These are phyloP conservation scores for Linnaemya vulpina DNA, from an alignment of 2,888 invertebrate species.

Conservation along the genomic window DNA sequence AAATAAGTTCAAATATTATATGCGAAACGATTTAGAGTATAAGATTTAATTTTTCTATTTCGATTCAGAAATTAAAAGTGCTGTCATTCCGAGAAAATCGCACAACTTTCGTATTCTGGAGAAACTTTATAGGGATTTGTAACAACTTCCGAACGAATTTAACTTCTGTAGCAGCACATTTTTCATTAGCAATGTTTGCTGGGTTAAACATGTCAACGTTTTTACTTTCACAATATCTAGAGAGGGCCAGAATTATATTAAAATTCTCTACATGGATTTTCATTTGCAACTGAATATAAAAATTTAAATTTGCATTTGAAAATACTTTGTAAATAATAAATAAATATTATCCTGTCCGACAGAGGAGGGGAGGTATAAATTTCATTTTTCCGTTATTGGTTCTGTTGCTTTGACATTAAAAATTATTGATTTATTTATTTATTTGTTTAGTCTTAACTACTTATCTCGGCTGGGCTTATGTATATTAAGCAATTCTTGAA, in stretches of 20 bases:
- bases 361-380: neutral
- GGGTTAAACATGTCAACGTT: neutral
- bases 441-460: constrained; percentile 30
- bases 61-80: no score
- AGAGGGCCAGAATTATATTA: constrained; percentile 20
- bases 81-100: no score
- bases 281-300: constrained; percentile 3
- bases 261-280: constrained; percentile 29
- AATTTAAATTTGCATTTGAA: constrained; percentile 13
- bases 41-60: no score
- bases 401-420: constrained; percentile 17
- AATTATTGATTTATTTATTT: constrained; percentile 30
- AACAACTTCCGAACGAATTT: no score
- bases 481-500: neutral
- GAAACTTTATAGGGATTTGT: no score
- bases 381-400: neutral
- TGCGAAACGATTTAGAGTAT: no score
- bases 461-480: neutral
- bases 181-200: neutral
- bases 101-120: no score
- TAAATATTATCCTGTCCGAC: constrained; percentile 19
- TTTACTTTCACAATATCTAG: constrained; percentile 8
- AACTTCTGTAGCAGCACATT: no score
- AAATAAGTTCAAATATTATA: no score
- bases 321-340: constrained; percentile 42